Conservation (phyloP, 2,797 vertebrate species). For the Thamnophis elegans region DNA sequence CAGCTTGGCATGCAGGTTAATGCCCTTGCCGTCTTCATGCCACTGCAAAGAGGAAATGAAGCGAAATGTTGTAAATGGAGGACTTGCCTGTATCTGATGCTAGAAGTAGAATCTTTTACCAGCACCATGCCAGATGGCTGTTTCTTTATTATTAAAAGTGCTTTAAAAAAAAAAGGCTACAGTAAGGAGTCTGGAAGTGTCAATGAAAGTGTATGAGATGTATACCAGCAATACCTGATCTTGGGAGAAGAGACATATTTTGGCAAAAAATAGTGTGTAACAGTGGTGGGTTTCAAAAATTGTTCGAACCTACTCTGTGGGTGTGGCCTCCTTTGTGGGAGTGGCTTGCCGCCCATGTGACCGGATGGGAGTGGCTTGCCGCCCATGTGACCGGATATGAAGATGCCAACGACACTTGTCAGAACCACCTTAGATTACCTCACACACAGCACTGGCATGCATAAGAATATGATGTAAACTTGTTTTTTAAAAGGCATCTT, state of each 20-base stretch:
- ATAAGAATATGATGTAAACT: no score
- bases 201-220: background rate
- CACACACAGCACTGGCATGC: no score
- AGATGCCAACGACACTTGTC: no score
- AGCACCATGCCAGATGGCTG: background rate
- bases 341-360: no score
- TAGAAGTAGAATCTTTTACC: background rate
- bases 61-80: no score
- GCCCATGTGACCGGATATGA: no score
- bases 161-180: background rate
- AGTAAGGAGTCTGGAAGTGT: background rate
- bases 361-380: no score
- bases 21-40: constrained; percentile 2
- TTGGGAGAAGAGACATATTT: background rate
- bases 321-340: no score
- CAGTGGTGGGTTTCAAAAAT: no score
- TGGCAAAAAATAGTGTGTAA: background rate
- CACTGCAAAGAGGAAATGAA: background rate
- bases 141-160: background rate
- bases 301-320: no score
- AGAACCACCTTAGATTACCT: no score
- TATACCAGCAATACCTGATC: background rate
- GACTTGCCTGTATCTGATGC: background rate
- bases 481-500: no score
- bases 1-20: background rate